phyloP scores from a whole-genome alignment of 2,888 invertebrate genomes.

The Rhogogaster chlorosoma region DNA sequence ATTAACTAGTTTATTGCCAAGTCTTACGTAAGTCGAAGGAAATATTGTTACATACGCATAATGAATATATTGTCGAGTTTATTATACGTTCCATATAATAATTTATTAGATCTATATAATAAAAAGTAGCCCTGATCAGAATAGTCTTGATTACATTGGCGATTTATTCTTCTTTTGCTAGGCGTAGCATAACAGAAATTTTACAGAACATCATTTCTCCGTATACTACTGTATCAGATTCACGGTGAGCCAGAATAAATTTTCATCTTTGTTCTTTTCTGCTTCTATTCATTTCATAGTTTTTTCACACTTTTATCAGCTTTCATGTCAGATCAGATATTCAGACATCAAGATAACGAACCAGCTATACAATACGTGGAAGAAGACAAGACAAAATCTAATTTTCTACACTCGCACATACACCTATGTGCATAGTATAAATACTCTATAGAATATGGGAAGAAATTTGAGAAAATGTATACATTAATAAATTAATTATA shows the following conservation, averaged over 20 bases:
- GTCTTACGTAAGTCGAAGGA: neutral
- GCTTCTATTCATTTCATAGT: neutral
- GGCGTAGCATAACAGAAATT: neutral
- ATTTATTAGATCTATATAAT: neutral
- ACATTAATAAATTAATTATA: neutral
- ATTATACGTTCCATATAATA: neutral
- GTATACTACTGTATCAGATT: neutral
- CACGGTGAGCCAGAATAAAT: neutral
- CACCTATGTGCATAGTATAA: neutral
- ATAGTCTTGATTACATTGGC: neutral
- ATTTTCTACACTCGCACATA: neutral
- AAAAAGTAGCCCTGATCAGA: constrained; percentile 1
- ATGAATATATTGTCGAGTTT: neutral
- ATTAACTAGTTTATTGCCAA: constrained; percentile 17
- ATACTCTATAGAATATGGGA: no score
- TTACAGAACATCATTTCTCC: neutral
- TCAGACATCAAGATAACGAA: neutral
- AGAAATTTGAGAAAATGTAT: neutral
- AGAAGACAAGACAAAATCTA: neutral
- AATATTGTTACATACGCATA: neutral
- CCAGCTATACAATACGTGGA: neutral
- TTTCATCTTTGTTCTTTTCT: neutral
- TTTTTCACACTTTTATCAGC: neutral
- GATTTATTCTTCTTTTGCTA: neutral
- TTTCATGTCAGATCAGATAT: neutral